phyloP scores from a whole-genome alignment of 2,888 invertebrate species.

The Oeneis ivallda region DNA sequence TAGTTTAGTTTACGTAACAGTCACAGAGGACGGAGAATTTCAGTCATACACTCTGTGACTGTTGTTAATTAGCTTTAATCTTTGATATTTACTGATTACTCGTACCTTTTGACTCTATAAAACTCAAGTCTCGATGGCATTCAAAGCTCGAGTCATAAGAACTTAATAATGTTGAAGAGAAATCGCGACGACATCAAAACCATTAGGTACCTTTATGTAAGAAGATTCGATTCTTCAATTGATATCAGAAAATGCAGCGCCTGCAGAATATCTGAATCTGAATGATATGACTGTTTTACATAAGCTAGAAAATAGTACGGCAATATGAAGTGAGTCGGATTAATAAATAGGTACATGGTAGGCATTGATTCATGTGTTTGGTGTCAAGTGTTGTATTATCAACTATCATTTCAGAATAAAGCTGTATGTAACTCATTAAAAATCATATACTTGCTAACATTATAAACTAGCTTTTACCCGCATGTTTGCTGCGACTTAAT shows the following conservation, averaged over 20 bases:
- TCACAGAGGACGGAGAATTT: no score
- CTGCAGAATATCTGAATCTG: conserved; percentile 6
- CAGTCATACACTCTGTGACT: no score
- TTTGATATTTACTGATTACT: no score
- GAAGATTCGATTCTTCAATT: conserved; percentile 15
- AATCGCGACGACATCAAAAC: not conserved
- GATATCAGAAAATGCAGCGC: conserved; percentile 22
- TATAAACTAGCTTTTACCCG: no score
- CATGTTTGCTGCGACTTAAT: no score
- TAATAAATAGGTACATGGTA: conserved; percentile 12
- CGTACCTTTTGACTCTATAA: no score
- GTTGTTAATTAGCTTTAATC: no score
- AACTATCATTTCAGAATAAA: not conserved
- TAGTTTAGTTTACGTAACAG: no score
- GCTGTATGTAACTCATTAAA: no score
- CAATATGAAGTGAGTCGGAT: conserved; percentile 30
- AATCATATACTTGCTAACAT: no score
- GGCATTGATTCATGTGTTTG: conserved; percentile 12
- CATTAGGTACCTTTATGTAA: not conserved
- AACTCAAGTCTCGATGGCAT: no score
- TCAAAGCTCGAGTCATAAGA: not conserved
- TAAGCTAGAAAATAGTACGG: conserved; percentile 25
- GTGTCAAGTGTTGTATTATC: not conserved
- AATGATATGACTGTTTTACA: conserved; percentile 30
- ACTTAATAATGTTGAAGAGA: not conserved